Evolutionary conservation across 1,140 invertebrate genomes (phyloP).

Genomic region (Anagrus nilaparvatae): DNA sequence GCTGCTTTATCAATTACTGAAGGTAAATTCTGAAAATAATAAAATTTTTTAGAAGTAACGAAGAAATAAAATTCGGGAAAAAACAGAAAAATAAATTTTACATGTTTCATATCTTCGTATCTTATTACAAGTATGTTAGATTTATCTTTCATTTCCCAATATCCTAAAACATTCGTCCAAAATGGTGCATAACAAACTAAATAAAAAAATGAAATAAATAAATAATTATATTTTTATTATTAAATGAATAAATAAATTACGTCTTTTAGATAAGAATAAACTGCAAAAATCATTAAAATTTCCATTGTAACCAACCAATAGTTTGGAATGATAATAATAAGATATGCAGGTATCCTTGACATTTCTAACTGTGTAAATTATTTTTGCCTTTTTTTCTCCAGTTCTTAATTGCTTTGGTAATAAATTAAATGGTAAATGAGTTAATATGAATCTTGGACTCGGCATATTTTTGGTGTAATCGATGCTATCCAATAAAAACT

Average conservation of each 20-base stretch:
- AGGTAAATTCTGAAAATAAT: slow-evolving; percentile 43
- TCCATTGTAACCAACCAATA: slow-evolving; percentile 48
- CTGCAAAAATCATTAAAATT: slow-evolving; percentile 53
- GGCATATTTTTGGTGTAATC: slow-evolving; percentile 29
- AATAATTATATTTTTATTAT: too few species aligned
- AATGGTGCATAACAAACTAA: slow-evolving; percentile 47
- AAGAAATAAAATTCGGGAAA: too few species aligned
- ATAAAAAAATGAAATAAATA: too few species aligned
- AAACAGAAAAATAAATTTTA: too few species aligned
- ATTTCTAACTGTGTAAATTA: slow-evolving; percentile 69
- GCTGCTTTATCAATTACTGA: slow-evolving; percentile 48
- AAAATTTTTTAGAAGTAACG: neutral
- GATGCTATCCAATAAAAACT: slow-evolving; percentile 34
- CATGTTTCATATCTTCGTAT: slow-evolving; percentile 58
- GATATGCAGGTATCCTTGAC: slow-evolving; percentile 71
- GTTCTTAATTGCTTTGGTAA: slow-evolving; percentile 47
- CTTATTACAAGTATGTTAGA: slow-evolving; percentile 50
- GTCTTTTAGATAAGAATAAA: too few species aligned
- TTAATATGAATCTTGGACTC: slow-evolving; percentile 53
- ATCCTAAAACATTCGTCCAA: slow-evolving; percentile 49
- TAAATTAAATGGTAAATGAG: slow-evolving; percentile 55
- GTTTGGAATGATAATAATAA: slow-evolving; percentile 54
- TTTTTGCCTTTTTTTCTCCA: slow-evolving; percentile 39
- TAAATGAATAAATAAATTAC: too few species aligned
- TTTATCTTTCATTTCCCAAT: slow-evolving; percentile 45